phyloP scores from a whole-genome alignment of 2,797 vertebrate species.

The Discoglossus pictus region DNA sequence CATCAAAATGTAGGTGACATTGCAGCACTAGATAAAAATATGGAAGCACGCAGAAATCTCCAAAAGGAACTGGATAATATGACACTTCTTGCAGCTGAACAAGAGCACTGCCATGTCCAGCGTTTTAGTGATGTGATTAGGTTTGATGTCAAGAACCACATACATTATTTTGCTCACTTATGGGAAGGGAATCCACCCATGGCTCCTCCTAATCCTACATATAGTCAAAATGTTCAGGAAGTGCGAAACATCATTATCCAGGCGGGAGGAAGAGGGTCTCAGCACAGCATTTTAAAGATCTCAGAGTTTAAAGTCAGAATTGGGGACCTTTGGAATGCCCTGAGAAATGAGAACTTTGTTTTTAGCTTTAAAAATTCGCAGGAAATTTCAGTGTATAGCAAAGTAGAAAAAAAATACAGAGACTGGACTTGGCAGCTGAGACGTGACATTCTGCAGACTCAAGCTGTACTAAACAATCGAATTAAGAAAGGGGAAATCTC shows the following conservation, averaged over 20 bases:
- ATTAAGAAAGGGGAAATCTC: conserved; percentile 55
- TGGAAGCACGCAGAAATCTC: conserved; percentile 59
- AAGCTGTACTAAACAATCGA: conserved; percentile 57
- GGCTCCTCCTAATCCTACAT: conserved; percentile 74
- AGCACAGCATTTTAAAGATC: conserved; percentile 49
- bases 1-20: conserved; percentile 69
- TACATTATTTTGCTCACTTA: conserved; percentile 72
- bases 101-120: conserved; percentile 59
- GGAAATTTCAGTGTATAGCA: conserved; percentile 66
- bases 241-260: conserved; percentile 65
- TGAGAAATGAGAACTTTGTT: conserved; percentile 73
- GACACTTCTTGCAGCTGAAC: conserved; percentile 62
- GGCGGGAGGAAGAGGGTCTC: conserved; percentile 40
- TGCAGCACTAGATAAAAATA: conserved; percentile 61
- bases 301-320: conserved; percentile 64
- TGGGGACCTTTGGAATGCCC: conserved; percentile 67
- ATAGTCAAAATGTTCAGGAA: conserved; percentile 68
- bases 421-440: conserved; percentile 71
- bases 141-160: conserved; percentile 69
- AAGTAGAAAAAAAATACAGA: conserved; percentile 62
- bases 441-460: conserved; percentile 57
- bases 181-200: conserved; percentile 76
- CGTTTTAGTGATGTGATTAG: conserved; percentile 69
- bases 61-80: conserved; percentile 68
- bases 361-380: conserved; percentile 75